Base-by-base conservation (phyloP, 2,888 invertebrate genomes). In the Xanthostigma xanthostigma region DNA sequence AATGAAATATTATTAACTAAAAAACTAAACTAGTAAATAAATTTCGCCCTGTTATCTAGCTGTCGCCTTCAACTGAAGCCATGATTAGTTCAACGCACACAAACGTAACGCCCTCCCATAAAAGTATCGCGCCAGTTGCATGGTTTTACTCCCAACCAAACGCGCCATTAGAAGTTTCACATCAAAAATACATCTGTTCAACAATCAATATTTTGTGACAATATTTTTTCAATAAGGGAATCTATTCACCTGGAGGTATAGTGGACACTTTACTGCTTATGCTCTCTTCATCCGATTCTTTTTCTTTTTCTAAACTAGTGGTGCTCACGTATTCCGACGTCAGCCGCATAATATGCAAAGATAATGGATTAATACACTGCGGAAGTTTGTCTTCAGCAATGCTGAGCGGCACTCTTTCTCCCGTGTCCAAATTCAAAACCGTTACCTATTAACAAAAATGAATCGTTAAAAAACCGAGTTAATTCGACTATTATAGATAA, bases 301-400 rank as follows among this genome's bases (percentile, higher is more conserved):
- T 81, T 53, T 79, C 79, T 55, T 77, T 77, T 53, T 77, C 76
- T 56, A 76, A 64, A 56, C 72, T 76, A 34, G 65, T 64, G 46
- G 64, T 79, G 54, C 81, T 85, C 57, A 88, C 85, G 64, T 91
- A 94, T 69, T 94, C 91, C 0, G 91, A 89, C 0, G 92, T 92
- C 49, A 92, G 72, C 51, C 92, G 75, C 83, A 95, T 91, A 63
- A 96, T 94, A 68, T 96, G 95, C 55, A 95, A 70, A 14, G 92
- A 91, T 50, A 96, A 74, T 4, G 95, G 96, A 73, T 96, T 95
- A 63, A 92, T 84, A 65, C 91, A 87, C 62, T 85, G 84, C 0
- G 91, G 91, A 54, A 91, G 69, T 68, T 91, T 91, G 64, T 94
- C 93, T 64, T 95, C 95, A 2, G 95, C 94, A 59, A 88, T 84